Conservation (phyloP, 2,888 invertebrate genomes). For the Nezara viridula region DNA sequence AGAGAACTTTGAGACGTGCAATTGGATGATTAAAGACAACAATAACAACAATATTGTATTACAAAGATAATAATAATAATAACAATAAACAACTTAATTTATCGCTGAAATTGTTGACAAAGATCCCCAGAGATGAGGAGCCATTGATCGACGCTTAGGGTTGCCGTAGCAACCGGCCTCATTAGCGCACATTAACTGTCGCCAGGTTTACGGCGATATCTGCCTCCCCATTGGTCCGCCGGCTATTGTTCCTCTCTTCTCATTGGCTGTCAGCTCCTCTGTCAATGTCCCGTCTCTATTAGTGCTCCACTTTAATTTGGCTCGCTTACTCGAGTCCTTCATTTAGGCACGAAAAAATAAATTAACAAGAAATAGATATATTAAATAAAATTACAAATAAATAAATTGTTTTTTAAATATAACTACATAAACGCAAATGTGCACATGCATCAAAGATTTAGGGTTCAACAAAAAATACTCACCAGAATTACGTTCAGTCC, state of each 20-base stretch:
- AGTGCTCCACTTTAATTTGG: neutral
- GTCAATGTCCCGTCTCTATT: neutral
- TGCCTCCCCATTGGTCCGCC: neutral
- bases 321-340: neutral
- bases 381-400: no score
- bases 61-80: neutral
- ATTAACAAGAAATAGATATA: no score
- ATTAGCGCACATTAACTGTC: slow-evolving; percentile 33
- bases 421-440: no score
- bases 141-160: slow-evolving; percentile 9
- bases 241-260: neutral
- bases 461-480: no score
- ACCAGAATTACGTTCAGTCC: no score
- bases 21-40: no score
- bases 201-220: slow-evolving; percentile 20
- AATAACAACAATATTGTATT: no score
- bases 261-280: neutral
- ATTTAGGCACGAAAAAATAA: neutral
- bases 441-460: no score
- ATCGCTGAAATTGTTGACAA: neutral
- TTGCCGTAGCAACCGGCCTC: neutral
- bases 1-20: no score
- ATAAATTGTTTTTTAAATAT: no score
- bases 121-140: neutral
- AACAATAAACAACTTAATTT: neutral